Percentiles rank a stretch among this genome's conserved stretches.
Conservation (phyloP, 1,140 invertebrate genomes). For the Meloidogyne floridensis region DNA sequence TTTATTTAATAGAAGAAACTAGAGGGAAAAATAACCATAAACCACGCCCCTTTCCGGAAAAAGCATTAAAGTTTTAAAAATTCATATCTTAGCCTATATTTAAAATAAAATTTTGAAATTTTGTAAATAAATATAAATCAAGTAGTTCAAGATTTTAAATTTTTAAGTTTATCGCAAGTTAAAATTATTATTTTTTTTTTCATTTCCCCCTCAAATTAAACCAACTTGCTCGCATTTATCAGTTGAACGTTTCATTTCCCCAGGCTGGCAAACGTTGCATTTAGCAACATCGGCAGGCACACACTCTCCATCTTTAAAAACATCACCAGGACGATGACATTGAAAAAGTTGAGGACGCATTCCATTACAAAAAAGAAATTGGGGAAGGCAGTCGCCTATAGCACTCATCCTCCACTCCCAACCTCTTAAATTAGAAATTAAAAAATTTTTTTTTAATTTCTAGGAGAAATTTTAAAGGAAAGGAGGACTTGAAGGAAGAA, state of each 20-base stretch:
- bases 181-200: too few relatives aligned
- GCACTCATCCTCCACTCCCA: slow-evolving; percentile 36
- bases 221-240: slow-evolving; percentile 35
- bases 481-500: too few relatives aligned
- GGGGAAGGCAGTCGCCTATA: slow-evolving; percentile 23
- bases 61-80: not conserved
- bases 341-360: slow-evolving; percentile 33
- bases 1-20: not conserved
- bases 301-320: slow-evolving; percentile 34
- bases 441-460: not conserved
- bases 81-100: not conserved
- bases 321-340: slow-evolving; percentile 22
- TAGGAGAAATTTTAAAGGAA: not conserved
- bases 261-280: slow-evolving; percentile 29
- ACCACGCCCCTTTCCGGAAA: not conserved
- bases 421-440: slow-evolving; percentile 23
- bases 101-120: not conserved
- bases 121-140: not conserved
- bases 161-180: not conserved
- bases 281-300: not conserved
- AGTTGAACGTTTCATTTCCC: slow-evolving; percentile 29
- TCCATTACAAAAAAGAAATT: slow-evolving; percentile 36
- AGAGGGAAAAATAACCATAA: not conserved
- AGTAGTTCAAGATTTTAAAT: not conserved
- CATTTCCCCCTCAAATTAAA: not conserved